Evolutionary conservation across 2,113 vertebrate genomes (phyloP).

Genomic region (Cyanoderma ruficeps): DNA sequence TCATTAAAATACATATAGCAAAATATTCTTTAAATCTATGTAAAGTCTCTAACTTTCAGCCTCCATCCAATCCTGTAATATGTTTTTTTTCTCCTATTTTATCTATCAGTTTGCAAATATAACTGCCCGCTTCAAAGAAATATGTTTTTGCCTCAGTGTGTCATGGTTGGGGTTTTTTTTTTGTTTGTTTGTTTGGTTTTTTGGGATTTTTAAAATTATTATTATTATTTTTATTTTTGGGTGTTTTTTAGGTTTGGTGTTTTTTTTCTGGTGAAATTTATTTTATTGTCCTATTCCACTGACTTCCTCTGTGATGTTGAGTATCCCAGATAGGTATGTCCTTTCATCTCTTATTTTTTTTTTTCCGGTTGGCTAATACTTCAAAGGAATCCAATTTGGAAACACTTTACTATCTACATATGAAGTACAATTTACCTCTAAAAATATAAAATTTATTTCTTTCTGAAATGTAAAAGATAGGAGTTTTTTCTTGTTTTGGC

Average conservation of each 20-base stretch:
- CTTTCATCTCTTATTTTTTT: neutral
- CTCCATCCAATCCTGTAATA: neutral
- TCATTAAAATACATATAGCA: neutral
- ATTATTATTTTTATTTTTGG: too few species aligned
- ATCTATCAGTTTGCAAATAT: neutral
- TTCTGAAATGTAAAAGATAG: neutral
- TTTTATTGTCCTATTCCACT: neutral
- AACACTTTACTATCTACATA: neutral
- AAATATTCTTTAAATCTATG: neutral
- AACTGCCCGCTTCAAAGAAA: neutral
- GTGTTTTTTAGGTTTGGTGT: too few species aligned
- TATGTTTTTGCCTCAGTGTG: rapidly evolving
- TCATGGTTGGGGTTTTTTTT: too few species aligned
- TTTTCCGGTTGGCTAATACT: neutral
- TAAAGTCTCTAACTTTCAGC: neutral
- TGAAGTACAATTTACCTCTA: neutral
- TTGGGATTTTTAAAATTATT: too few species aligned
- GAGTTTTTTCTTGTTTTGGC: neutral
- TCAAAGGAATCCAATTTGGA: neutral
- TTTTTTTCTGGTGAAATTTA: neutral
- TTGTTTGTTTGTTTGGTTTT: too few species aligned
- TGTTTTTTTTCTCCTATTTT: neutral
- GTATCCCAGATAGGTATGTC: neutral
- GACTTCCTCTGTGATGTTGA: neutral
- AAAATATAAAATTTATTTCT: neutral